Base-by-base conservation (phyloP, 2,888 invertebrate genomes). In the Tridacna crocea region DNA sequence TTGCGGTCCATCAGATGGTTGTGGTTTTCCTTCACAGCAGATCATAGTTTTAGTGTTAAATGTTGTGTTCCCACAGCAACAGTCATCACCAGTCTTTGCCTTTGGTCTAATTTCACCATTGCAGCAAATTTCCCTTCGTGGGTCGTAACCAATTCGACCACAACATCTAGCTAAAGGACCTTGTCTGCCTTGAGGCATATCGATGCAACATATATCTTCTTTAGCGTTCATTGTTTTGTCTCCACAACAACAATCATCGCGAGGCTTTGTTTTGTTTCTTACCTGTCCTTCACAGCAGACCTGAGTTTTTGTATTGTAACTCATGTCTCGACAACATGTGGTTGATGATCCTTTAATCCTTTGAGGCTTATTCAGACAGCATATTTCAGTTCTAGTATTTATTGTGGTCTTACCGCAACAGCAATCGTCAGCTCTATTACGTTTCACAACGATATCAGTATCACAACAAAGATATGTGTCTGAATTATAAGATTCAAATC, bases 11-110 rank as follows among this genome's bases (percentile, higher is more conserved):
- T 61, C 80, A n/a, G 78, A 77, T 36, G 65, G 51, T 55, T 84
- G 79, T 51, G 84, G 84, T 58, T 27, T 61, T n/a, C 81, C 79
- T n/a, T 84, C 79, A 58, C 81, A 84, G 46, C 81, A 84, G 8
- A 81, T 55, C 61, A 79, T 68, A 4, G 66, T 70, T 17, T 65
- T 66, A 19, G 81, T 70, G 48, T 77, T 75, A 36, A 74, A 70
- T 27, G 84, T 84, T 60, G 79, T 76, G 17, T 83, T 76, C 13
- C 84, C 84, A 65, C 84, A 84, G 66, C 84, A 84, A 22, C 81
- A 79, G 46, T 84, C 81, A 72, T 84, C 79, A 15, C 70, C 58
- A 12, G 61, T 61, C 15, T 79, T 66, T 19, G 22, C 65, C 27
- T 84, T 84, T 27, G 75, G 75, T 74, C 74, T 46, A 27, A 79